phyloP scores from a whole-genome alignment of 1,140 invertebrate species.

The Drosophila tsacasi region DNA sequence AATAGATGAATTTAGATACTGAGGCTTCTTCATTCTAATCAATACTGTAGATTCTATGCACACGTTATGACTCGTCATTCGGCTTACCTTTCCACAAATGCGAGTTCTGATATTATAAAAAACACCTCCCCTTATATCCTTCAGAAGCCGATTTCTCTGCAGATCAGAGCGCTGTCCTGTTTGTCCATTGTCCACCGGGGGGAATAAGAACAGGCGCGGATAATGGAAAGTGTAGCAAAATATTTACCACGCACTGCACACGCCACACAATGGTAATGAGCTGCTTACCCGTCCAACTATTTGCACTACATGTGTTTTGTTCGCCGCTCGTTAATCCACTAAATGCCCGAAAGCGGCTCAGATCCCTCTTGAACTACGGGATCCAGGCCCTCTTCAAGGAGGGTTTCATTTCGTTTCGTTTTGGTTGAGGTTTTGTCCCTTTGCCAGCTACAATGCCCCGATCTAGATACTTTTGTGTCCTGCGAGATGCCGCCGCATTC shows the following conservation, averaged over 20 bases:
- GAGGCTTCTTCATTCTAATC: neutral
- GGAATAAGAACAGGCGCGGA: constrained; percentile 22
- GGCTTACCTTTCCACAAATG: neutral
- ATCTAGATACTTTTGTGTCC: constrained; percentile 59
- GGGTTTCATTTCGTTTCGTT: constrained; percentile 13
- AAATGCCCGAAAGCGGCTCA: constrained; percentile 81
- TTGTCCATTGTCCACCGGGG: constrained; percentile 21
- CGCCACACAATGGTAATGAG: constrained; percentile 81
- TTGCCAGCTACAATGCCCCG: constrained; percentile 37
- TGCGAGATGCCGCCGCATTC: constrained; percentile 27
- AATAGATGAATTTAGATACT: neutral
- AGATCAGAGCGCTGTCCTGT: constrained; percentile 8
- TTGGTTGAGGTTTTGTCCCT: constrained; percentile 42
- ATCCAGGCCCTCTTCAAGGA: constrained; percentile 25
- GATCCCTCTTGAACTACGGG: constrained; percentile 13
- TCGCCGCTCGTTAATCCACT: constrained; percentile 74
- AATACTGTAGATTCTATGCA: too few species aligned
- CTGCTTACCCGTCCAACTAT: constrained; percentile 59
- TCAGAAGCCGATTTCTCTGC: neutral
- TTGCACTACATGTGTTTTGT: constrained; percentile 63
- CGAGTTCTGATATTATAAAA: neutral
- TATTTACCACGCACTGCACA: constrained; percentile 83
- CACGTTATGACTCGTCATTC: neutral
- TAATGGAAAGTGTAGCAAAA: constrained; percentile 80
- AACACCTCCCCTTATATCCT: neutral